Evolutionary conservation across 2,113 vertebrate genomes (phyloP).

Genomic region (Pelvicachromis taeniatus): DNA sequence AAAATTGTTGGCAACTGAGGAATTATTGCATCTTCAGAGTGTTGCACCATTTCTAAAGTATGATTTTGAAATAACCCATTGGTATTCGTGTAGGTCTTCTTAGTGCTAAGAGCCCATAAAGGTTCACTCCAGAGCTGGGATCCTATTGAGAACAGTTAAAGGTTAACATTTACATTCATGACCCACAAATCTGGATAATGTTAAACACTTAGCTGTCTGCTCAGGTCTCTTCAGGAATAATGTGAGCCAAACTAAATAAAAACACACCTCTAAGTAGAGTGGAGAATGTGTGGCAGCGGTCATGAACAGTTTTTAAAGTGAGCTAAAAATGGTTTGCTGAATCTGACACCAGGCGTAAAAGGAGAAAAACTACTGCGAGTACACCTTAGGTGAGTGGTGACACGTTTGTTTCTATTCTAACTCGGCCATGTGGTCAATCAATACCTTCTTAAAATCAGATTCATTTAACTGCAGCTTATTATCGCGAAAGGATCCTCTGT

Average conservation of each 20-base stretch:
- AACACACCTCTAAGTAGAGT: background rate
- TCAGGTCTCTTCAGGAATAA: background rate
- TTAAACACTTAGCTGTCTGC: background rate
- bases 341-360: slow-evolving; percentile 21
- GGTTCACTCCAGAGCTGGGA: background rate
- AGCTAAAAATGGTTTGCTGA: slow-evolving; percentile 44
- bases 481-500: background rate
- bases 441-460: background rate
- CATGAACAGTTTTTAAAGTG: background rate
- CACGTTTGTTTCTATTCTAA: background rate
- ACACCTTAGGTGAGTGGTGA: background rate
- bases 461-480: background rate
- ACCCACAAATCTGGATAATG: background rate
- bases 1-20: background rate
- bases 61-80: background rate
- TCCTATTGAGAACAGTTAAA: background rate
- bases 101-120: background rate
- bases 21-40: background rate
- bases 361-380: background rate
- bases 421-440: background rate
- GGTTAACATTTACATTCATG: background rate
- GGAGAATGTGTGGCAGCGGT: background rate
- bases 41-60: background rate
- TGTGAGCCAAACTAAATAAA: background rate
- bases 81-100: background rate